Conservation (phyloP, 2,797 vertebrate species). For the Phyllotis vaccarum region DNA sequence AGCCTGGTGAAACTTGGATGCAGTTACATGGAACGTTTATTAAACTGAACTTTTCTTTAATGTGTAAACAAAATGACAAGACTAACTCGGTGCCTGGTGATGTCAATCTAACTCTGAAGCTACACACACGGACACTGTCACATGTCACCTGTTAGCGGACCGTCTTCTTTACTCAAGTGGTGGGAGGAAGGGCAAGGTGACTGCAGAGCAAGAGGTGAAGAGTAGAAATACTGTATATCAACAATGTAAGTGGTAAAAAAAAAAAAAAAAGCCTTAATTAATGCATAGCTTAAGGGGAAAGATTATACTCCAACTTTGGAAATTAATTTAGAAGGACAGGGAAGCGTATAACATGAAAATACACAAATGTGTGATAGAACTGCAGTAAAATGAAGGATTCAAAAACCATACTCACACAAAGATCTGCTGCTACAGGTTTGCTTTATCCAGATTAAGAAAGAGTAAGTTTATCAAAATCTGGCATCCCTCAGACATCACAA, state of each 20-base stretch:
- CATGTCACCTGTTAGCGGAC: conserved; percentile 87
- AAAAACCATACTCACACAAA: conserved; percentile 88
- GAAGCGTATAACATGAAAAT: conserved; percentile 88
- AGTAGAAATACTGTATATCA: conserved; percentile 84
- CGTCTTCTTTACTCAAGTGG: conserved; percentile 77
- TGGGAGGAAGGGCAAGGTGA: conserved; percentile 84
- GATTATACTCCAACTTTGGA: conserved; percentile 88
- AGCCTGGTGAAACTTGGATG: conserved; percentile 90
- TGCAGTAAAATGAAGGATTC: conserved; percentile 86
- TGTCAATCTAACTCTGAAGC: conserved; percentile 90
- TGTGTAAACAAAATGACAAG: conserved; percentile 91
- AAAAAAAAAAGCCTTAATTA: conserved; percentile 82
- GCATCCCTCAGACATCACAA: conserved; percentile 82
- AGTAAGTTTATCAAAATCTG: conserved; percentile 85
- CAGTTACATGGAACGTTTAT: conserved; percentile 91
- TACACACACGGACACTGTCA: conserved; percentile 90
- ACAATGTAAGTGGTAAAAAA: conserved; percentile 84
- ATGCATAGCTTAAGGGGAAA: conserved; percentile 88
- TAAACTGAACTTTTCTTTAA: conserved; percentile 86
- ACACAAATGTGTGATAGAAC: conserved; percentile 83
- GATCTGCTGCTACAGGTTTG: conserved; percentile 72
- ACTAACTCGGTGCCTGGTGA: conserved; percentile 90
- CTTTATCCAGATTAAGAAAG: conserved; percentile 85
- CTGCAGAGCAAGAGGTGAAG: conserved; percentile 84
- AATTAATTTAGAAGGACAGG: conserved; percentile 88